Base-by-base conservation (phyloP, 2,888 invertebrate species). In the Tenthredo livida region DNA sequence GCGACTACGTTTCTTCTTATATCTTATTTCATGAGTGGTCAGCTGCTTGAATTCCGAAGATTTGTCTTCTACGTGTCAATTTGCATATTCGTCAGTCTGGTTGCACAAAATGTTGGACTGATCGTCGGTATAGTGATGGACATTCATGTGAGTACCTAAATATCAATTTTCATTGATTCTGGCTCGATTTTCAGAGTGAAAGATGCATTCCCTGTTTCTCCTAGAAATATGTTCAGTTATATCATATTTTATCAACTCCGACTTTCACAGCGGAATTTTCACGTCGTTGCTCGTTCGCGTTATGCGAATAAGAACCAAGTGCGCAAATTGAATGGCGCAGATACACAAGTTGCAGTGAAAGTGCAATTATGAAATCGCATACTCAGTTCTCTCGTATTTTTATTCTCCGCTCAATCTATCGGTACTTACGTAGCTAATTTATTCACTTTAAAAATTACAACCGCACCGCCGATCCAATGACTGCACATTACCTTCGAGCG, bases 1-100 rank as follows among this genome's bases (percentile, higher is more conserved):
- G 97, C 98, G 0, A 92, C 97, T 12, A 93, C 96, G 7, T 99
- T 97, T 90, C 96, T 97, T 9, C 92, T 95, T 85, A 96, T 98
- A 80, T 97, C 97, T 0, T 99, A 98, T 93, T 96, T 96, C 93
- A 94, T 99, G 95, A 98, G 98, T 0, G 96, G 96, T 29, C 98
- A 99, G 91, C 97, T 98, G 0, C 91, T 94, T n/a, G 98, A 98
- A 89, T 89, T 95, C 0, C 93, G 94, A 87, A 95, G 99, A 85
- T 96, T 98, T 90, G 91, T 95, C 7, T 94, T 96, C 87, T 98
- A 97, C 93, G 94, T 96, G 77, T 94, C 95, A 73, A 96, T 97
- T 89, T 95, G 97, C 65, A 94, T 97, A 9, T 94, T 97, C 87
- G 96, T 98, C 0, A 97, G 97, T 0, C 95, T 98, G 75, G 97